These are phyloP conservation scores for Catalaphyllia jardinei DNA, from an alignment of 64 coral and sea anemone genomes.

Conservation along the genomic window DNA sequence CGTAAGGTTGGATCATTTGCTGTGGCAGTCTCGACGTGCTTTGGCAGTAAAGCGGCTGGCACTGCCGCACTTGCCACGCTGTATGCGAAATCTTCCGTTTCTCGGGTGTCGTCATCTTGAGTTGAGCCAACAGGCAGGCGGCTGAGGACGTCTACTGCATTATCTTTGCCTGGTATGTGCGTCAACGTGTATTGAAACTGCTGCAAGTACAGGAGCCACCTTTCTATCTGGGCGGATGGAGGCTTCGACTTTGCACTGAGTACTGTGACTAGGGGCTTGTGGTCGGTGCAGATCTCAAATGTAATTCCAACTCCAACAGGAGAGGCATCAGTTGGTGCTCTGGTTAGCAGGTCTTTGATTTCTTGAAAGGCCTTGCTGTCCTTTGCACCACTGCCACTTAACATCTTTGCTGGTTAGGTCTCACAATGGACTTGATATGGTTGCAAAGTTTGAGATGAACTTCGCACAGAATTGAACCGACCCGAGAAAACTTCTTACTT, in stretches of 20 bases:
- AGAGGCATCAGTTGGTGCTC: slow-evolving; percentile 18
- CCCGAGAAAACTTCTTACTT: slow-evolving; percentile 1
- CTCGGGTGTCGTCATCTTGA: slow-evolving; percentile 13
- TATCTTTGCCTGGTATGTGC: slow-evolving; percentile 32
- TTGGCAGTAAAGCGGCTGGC: slow-evolving; percentile 26
- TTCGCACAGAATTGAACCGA: slow-evolving; percentile 70
- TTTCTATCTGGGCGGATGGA: slow-evolving; percentile 40
- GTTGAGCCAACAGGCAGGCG: slow-evolving; percentile 15
- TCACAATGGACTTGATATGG: slow-evolving; percentile 36
- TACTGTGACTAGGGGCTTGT: too few relatives aligned
- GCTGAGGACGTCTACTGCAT: slow-evolving; percentile 41
- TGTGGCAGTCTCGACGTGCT: background rate
- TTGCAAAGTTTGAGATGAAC: slow-evolving; percentile 54
- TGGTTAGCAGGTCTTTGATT: too few relatives aligned
- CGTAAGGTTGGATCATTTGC: slow-evolving; percentile 12
- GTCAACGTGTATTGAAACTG: slow-evolving; percentile 36
- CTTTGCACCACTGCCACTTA: too few relatives aligned
- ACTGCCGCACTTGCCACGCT: slow-evolving; percentile 29
- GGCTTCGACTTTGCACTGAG: slow-evolving; percentile 51
- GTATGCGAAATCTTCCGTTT: slow-evolving; percentile 47
- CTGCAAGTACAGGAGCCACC: slow-evolving; percentile 65
- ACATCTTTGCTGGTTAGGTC: background rate
- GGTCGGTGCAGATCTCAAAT: too few relatives aligned
- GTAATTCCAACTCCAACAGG: slow-evolving; percentile 46
- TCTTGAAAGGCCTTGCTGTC: too few relatives aligned